Evolutionary conservation across 1,140 invertebrate species (phyloP).

Genomic region (Drosophila bifasciata): DNA sequence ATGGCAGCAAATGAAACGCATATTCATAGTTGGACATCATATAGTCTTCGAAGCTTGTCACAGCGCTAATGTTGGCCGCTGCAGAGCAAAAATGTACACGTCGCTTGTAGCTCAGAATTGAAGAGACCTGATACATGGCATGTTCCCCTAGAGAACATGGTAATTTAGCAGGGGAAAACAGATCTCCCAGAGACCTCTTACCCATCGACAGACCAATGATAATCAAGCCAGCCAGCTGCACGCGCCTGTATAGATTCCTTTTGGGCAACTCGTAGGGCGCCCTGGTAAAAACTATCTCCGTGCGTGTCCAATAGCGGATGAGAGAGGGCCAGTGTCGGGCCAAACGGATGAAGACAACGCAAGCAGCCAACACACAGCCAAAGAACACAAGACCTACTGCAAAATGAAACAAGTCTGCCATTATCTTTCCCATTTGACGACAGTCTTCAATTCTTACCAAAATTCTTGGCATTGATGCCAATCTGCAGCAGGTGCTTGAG

Average conservation of each 20-base stretch:
- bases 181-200: conserved; percentile 1
- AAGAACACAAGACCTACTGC: conserved; percentile 74
- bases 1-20: conserved; percentile 63
- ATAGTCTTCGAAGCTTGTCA: conserved; percentile 57
- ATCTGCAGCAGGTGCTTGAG: conserved; percentile 54
- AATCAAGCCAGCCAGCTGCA: conserved; percentile 58
- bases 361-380: conserved; percentile 45
- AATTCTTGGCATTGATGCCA: conserved; percentile 75
- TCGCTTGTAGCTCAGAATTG: conserved; percentile 42
- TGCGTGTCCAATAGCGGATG: conserved; percentile 64
- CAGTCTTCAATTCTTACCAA: conserved; percentile 44
- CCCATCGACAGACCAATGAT: conserved; percentile 62
- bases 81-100: conserved; percentile 33
- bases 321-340: conserved; percentile 66
- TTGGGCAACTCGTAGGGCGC: conserved; percentile 60
- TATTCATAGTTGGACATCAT: conserved; percentile 64
- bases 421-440: no score
- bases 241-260: conserved; percentile 44
- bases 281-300: conserved; percentile 66
- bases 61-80: conserved; percentile 27
- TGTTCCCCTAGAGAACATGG: conserved; percentile 58
- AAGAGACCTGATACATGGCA: conserved; percentile 52
- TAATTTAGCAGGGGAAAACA: no score
- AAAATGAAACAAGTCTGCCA: neutral
- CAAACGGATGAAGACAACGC: conserved; percentile 59